These are phyloP conservation scores for Heterohyrax brucei DNA, from an alignment of 2,797 vertebrate species.

Conservation along the genomic window DNA sequence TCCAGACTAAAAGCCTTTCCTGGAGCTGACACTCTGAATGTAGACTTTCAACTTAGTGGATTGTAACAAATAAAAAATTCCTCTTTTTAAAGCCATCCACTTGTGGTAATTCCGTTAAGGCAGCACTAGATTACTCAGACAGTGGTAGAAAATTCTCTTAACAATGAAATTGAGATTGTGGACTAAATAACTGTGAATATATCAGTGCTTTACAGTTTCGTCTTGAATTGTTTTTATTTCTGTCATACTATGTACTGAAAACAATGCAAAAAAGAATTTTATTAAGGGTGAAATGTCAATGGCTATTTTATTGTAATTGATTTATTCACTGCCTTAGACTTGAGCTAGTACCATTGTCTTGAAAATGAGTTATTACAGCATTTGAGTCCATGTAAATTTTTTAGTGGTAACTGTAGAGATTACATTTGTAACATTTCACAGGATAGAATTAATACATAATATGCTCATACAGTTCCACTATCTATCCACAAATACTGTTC, in stretches of 20 bases:
- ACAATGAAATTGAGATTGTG: neutral
- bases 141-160: neutral
- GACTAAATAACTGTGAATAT: neutral
- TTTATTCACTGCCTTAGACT: conserved; percentile 36
- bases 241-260: neutral
- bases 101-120: too few relatives aligned
- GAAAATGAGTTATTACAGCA: neutral
- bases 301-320: neutral
- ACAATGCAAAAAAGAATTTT: neutral
- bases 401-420: neutral
- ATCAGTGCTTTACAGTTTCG: neutral
- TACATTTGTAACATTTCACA: neutral
- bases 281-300: neutral
- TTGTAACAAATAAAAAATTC: too few relatives aligned
- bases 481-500: neutral
- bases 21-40: too few relatives aligned
- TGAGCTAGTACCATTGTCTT: neutral
- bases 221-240: neutral
- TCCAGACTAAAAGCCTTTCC: too few relatives aligned
- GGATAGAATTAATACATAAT: neutral
- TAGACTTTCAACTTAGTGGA: too few relatives aligned
- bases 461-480: too few relatives aligned
- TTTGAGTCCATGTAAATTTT: conserved; percentile 3
- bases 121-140: neutral
- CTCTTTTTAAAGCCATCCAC: too few relatives aligned